phyloP scores from a whole-genome alignment of 2,888 invertebrate genomes.

The Acheta domesticus region DNA sequence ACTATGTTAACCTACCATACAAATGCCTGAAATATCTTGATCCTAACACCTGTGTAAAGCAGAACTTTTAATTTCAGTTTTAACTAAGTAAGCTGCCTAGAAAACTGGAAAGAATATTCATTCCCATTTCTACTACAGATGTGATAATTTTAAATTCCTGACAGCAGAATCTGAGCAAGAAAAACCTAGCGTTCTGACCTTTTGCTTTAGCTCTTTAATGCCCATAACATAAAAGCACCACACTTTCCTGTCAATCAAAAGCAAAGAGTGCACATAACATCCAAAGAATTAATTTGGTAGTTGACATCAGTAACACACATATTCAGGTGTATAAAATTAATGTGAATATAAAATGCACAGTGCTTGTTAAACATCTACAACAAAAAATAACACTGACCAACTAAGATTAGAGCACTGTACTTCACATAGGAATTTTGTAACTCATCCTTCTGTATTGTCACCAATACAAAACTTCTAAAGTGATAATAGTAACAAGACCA shows the following conservation, averaged over 20 bases:
- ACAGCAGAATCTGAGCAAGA: not conserved
- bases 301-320: too few species aligned
- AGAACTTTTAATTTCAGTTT: not conserved
- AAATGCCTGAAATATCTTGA: not conserved
- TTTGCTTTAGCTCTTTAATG: not conserved
- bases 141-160: constrained; percentile 18
- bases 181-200: not conserved
- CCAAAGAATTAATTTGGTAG: too few species aligned
- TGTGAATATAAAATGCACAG: not conserved
- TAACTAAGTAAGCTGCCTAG: not conserved
- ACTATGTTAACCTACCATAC: not conserved
- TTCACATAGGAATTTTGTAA: not conserved
- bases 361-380: not conserved
- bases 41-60: not conserved
- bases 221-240: not conserved
- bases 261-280: not conserved
- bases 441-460: not conserved
- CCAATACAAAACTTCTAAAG: not conserved
- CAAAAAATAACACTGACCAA: not conserved
- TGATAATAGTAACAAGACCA: not conserved
- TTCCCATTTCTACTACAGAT: not conserved
- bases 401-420: not conserved
- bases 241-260: not conserved
- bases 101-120: not conserved
- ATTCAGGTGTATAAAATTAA: not conserved